A percentile compares a stretch with the other conserved stretches of the same genome.
Evolutionary conservation across 2,113 vertebrate genomes (phyloP).

Genomic region (Salvator merianae): DNA sequence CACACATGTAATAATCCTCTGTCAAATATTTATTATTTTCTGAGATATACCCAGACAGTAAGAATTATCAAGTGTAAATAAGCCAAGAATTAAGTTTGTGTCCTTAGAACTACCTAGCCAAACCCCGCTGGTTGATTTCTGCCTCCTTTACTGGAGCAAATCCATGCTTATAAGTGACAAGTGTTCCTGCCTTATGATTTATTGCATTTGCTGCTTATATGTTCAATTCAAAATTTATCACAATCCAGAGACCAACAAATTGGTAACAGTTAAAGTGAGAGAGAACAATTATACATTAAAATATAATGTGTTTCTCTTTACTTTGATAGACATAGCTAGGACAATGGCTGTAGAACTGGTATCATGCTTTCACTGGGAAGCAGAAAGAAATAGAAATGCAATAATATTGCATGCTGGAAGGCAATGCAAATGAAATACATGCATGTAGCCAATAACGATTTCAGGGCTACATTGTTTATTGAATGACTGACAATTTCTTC

Average conservation of each 20-base stretch:
- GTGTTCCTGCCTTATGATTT: background rate
- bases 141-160: background rate
- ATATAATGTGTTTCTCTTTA: too few species aligned
- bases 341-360: too few species aligned
- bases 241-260: too few species aligned
- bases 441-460: background rate
- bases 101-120: too few species aligned
- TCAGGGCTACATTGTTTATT: background rate
- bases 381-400: background rate
- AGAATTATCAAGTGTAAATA: slow-evolving; percentile 10
- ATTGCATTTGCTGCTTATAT: background rate
- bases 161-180: background rate
- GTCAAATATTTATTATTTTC: background rate
- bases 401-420: background rate
- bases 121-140: background rate
- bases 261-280: too few species aligned
- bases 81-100: background rate
- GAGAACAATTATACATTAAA: too few species aligned
- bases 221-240: too few species aligned
- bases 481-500: background rate
- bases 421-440: background rate
- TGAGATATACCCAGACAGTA: background rate
- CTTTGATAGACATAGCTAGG: too few species aligned
- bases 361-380: background rate
- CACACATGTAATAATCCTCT: background rate